A percentile compares a stretch with the other conserved stretches of the same genome.
Conservation (phyloP, 2,113 vertebrate genomes). For the Megaleporinus macrocephalus region DNA sequence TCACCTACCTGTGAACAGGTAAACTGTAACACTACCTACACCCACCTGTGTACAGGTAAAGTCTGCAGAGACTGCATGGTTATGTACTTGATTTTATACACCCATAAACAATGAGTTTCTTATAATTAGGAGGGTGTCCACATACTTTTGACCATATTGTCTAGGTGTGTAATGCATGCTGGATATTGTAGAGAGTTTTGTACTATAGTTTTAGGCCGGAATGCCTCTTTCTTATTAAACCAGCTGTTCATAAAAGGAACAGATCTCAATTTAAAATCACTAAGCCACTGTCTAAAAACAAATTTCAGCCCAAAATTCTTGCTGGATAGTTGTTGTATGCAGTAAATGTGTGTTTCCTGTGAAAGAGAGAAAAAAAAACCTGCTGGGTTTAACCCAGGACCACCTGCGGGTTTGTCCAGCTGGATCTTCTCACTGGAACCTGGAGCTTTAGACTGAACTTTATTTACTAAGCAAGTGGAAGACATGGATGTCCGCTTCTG, state of each 20-base stretch:
- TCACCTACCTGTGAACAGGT: too few relatives aligned
- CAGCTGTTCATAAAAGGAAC: not conserved
- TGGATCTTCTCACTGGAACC: conserved; percentile 67
- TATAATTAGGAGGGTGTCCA: too few relatives aligned
- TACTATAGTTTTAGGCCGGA: too few relatives aligned
- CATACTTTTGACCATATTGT: too few relatives aligned
- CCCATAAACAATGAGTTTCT: too few relatives aligned
- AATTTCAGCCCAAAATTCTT: not conserved
- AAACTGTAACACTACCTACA: too few relatives aligned
- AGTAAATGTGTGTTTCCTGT: not conserved
- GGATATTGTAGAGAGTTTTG: too few relatives aligned
- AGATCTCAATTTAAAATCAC: not conserved
- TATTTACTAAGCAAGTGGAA: conserved; percentile 67
- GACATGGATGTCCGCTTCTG: conserved; percentile 75
- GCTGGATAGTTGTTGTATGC: not conserved
- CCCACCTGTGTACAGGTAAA: too few relatives aligned
- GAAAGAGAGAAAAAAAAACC: not conserved
- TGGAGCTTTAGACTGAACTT: conserved; percentile 71
- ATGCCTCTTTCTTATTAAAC: too few relatives aligned
- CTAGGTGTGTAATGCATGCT: too few relatives aligned
- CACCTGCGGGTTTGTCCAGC: conserved; percentile 75
- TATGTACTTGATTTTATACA: too few relatives aligned
- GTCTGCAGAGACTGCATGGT: too few relatives aligned
- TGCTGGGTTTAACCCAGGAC: conserved; percentile 47
- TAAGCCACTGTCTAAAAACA: not conserved